Base-by-base conservation (phyloP, 2,113 vertebrate species). In the Megaptera novaeangliae region DNA sequence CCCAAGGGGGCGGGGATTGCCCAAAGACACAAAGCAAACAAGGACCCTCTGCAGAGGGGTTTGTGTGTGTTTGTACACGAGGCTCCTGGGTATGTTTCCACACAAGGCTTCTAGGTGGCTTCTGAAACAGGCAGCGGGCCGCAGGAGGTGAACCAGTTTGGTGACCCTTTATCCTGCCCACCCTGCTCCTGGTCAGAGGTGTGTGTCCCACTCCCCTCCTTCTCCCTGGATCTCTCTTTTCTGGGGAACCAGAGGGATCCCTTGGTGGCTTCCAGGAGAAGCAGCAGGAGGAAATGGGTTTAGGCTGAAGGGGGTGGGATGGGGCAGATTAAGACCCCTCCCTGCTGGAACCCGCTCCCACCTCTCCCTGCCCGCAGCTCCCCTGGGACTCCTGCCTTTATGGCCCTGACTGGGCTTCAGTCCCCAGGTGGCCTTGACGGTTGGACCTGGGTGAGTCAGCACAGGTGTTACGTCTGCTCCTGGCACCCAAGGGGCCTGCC, bases 391-490 rank as follows among this genome's bases (percentile, higher is more conserved):
- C 74, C 72, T 74, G 71, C 49, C 88, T 61, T 86, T 55, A 3
- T 23, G 39, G 57, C 80, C 46, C 3, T 66, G 69, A 68, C 86
- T 93, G 0, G 1, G 46, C 93, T 52, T 64, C 41, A 41, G 80
- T 91, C 85, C 88, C 69, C 55, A 63, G 66, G 71, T 20, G 7
- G 29, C 88, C 11, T 14, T 66, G 55, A 81, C 0, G 31, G 23
- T 84, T 41, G 41, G 91, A 49, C 92, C 44, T 68, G 25, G 61
- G 95, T 96, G 97, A 97, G 72, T 96, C 96, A 96, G 95, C 94
- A 21, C 6, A 44, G 91, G 64, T 44, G 8, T 77, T 77, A 29
- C 0, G 0, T 68, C 85, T 92, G 74, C 74, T 96, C 49, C 85
- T n/a, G 23, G 63, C 64, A 68, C 95, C 95, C 85, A 59, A 39